Percentiles rank a stretch among this genome's conserved stretches.
These are phyloP conservation scores for Myxocyprinus asiaticus DNA, from an alignment of 2,113 vertebrate species.

Conservation along the genomic window DNA sequence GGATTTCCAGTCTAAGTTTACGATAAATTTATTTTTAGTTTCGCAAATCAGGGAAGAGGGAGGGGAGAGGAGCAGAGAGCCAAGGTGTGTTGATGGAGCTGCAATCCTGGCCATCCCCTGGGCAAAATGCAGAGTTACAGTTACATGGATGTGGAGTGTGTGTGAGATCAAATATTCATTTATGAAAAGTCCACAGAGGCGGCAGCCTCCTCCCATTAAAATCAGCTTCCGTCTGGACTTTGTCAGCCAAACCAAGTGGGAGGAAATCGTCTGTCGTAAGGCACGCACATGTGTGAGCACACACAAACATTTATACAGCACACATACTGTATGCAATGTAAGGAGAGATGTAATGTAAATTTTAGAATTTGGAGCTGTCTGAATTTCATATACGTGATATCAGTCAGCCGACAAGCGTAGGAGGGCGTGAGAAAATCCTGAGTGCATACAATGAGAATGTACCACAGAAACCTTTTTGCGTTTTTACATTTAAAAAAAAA, in stretches of 20 bases:
- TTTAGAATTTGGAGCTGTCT: slow-evolving; percentile 11
- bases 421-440: background rate
- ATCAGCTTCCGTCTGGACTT: slow-evolving; percentile 48
- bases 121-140: slow-evolving; percentile 49
- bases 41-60: slow-evolving; percentile 22
- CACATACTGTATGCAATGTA: slow-evolving; percentile 15
- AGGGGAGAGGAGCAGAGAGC: slow-evolving; percentile 25
- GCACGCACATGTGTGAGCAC: slow-evolving; percentile 7
- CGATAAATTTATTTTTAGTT: slow-evolving; percentile 50
- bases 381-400: slow-evolving; percentile 1
- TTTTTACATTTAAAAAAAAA: too few relatives aligned
- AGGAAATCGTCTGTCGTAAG: slow-evolving; percentile 40
- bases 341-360: slow-evolving; percentile 10
- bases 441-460: too few relatives aligned
- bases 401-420: background rate
- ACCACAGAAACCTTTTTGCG: too few relatives aligned
- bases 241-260: slow-evolving; percentile 41
- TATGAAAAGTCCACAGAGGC: slow-evolving; percentile 46
- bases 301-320: slow-evolving; percentile 12
- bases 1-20: slow-evolving; percentile 53
- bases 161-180: slow-evolving; percentile 56
- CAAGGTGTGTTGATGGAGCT: slow-evolving; percentile 53
- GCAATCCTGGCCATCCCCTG: slow-evolving; percentile 54
- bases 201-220: slow-evolving; percentile 44
- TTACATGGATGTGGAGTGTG: slow-evolving; percentile 50